Conservation (phyloP, 2,888 invertebrate species). For the Clusia tigrina region DNA sequence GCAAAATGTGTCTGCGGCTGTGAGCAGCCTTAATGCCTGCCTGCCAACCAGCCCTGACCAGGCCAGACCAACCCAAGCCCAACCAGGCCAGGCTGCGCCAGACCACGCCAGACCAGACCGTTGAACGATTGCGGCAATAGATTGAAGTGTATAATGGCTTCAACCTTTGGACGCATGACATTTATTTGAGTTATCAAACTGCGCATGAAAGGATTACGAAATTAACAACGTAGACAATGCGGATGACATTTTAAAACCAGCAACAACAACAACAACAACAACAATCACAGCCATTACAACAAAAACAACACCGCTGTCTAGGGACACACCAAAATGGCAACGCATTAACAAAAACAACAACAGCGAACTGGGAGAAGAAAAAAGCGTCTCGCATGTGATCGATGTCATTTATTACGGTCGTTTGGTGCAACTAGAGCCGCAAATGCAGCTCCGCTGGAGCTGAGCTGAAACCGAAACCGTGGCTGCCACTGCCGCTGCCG, state of each 20-base stretch:
- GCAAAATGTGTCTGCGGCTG: conserved; percentile 21
- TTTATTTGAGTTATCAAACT: conserved; percentile 23
- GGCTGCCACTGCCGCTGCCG: not conserved
- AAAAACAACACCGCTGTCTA: too few species aligned
- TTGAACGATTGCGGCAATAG: not conserved
- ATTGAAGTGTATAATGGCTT: too few species aligned
- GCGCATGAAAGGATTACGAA: conserved; percentile 29
- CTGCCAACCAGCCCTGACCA: not conserved
- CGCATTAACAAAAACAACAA: not conserved
- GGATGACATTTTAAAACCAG: conserved; percentile 28
- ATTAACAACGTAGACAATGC: conserved; percentile 30
- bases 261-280: conserved; percentile 12
- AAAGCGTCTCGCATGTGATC: conserved; percentile 25
- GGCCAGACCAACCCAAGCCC: conserved; percentile 1
- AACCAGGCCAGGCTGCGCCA: too few species aligned
- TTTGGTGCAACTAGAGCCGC: not conserved
- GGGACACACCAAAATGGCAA: not conserved
- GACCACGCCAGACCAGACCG: not conserved
- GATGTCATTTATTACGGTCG: conserved; percentile 32
- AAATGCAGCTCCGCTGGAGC: not conserved
- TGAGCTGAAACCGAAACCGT: not conserved
- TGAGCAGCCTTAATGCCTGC: conserved; percentile 1
- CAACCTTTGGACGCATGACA: conserved; percentile 22
- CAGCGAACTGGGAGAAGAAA: conserved; percentile 8
- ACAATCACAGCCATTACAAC: not conserved